These are phyloP conservation scores for Drosophila athabasca DNA, from an alignment of 1,140 invertebrate species.

Conservation along the genomic window DNA sequence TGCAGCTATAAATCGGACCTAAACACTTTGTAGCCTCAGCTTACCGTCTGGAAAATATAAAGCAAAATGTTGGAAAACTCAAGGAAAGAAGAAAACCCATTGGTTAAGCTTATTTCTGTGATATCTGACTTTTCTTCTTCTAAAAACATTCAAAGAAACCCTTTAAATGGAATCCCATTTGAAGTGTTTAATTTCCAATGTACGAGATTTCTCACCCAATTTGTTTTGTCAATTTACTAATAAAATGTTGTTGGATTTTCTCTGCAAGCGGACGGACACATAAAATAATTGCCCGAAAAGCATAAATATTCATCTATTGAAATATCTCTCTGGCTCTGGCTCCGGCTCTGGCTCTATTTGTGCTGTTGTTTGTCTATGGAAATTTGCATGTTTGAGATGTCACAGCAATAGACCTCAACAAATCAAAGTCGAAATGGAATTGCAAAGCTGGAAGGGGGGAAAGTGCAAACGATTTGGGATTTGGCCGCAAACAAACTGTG, in stretches of 20 bases:
- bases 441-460: neutral
- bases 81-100: too few species aligned
- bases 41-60: too few species aligned
- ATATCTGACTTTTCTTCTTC: too few species aligned
- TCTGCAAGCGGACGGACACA: neutral
- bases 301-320: conserved; percentile 44
- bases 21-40: too few species aligned
- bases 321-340: conserved; percentile 12
- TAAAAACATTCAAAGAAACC: too few species aligned
- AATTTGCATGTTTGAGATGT: conserved; percentile 40
- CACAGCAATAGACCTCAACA: conserved; percentile 36
- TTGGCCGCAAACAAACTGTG: conserved; percentile 19
- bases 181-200: too few species aligned
- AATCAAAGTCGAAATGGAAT: conserved; percentile 35
- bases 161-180: too few species aligned
- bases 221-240: conserved; percentile 4
- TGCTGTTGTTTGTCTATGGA: conserved; percentile 26
- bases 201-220: conserved; percentile 4
- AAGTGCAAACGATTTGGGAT: conserved; percentile 12
- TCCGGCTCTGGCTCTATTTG: neutral
- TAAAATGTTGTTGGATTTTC: conserved; percentile 24
- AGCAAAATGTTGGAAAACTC: too few species aligned
- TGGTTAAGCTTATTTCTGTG: too few species aligned
- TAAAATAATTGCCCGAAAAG: conserved; percentile 34
- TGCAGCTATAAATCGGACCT: too few species aligned